Percentiles rank a stretch among this genome's conserved stretches.
Evolutionary conservation across 2,888 invertebrate species (phyloP).

Genomic region (Prosapia bicincta): DNA sequence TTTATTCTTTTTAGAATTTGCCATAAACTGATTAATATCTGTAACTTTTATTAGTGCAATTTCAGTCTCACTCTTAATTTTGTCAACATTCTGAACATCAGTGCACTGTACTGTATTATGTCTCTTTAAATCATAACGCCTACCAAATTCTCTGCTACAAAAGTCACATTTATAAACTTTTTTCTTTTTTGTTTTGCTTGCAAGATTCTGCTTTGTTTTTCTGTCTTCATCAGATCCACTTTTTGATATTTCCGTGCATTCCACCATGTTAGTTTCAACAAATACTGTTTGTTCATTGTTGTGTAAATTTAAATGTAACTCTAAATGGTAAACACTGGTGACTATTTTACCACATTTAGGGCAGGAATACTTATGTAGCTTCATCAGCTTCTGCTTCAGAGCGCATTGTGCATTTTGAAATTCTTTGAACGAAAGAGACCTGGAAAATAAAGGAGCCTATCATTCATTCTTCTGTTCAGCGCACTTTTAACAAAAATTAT

Average conservation of each 20-base stretch:
- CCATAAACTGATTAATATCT: neutral
- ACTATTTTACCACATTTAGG: neutral
- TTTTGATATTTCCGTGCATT: neutral
- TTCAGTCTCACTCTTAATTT: neutral
- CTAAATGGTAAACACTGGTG: neutral
- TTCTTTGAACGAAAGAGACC: conserved; percentile 20
- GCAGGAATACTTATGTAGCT: neutral
- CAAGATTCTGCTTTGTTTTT: neutral
- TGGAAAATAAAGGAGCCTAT: conserved; percentile 25
- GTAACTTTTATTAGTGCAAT: neutral
- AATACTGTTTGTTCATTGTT: neutral
- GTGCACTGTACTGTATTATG: neutral
- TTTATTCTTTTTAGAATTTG: neutral
- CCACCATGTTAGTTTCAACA: neutral
- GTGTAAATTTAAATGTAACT: neutral
- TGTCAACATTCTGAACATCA: neutral
- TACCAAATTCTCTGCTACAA: neutral
- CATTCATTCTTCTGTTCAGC: conserved; percentile 2
- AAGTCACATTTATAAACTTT: neutral
- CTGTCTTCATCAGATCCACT: neutral
- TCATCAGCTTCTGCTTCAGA: conserved; percentile 7
- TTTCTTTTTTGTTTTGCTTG: neutral
- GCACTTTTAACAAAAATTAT: too few relatives aligned
- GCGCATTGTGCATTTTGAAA: conserved; percentile 8
- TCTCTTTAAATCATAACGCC: neutral